Base-by-base conservation (phyloP, 2,797 vertebrate species). In the Distichodus sexfasciatus region DNA sequence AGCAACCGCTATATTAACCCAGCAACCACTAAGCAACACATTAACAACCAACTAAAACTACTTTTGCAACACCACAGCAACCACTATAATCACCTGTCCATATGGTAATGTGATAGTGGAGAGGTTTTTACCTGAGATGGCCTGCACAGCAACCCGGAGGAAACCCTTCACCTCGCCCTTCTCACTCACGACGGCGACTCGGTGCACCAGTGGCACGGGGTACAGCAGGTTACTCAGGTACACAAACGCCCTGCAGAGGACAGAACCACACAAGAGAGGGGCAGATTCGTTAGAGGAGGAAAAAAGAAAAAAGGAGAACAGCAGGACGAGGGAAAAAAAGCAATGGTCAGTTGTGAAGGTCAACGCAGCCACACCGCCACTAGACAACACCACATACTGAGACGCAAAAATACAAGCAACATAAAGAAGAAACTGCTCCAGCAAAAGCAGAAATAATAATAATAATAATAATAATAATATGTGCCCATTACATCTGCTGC, bases 151-250 rank as follows among this genome's bases (percentile, higher is more conserved):
- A 79, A 98, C 96, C 0, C 96, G 92, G 57, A 99, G 93, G 83
- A 98, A 98, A 66, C 97, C 97, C 77, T 98, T 98, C 72, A 99
- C 96, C 75, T 98, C 96, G 1, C 97, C 97, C 83, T 98, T 98
- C 88, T 98, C 96, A 0, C 95, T 98, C 84, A 98, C 96, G 0
- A 99, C 95, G 78, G 97, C 96, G 74, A 98, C 96, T 0, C 96
- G 95, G 72, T 99, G 97, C 0, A 98, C 95, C 87, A 98, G 86
- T 0, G 97, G 95, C 74, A 98, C 96, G 0, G 96, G 96, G 77
- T 98, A 98, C 54, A 99, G 90, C 83, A 99, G 90, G 89, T 98
- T 98, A 85, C 97, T 98, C 86, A 99, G 89, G 86, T 98, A 98
- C 81, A 98, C 97, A 73, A 98, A 98, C 69, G 97, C 96, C 89